A percentile compares a stretch with the other conserved stretches of the same genome.
These are phyloP conservation scores for Pinna nobilis DNA, from an alignment of 1,140 invertebrate genomes.

Conservation along the genomic window DNA sequence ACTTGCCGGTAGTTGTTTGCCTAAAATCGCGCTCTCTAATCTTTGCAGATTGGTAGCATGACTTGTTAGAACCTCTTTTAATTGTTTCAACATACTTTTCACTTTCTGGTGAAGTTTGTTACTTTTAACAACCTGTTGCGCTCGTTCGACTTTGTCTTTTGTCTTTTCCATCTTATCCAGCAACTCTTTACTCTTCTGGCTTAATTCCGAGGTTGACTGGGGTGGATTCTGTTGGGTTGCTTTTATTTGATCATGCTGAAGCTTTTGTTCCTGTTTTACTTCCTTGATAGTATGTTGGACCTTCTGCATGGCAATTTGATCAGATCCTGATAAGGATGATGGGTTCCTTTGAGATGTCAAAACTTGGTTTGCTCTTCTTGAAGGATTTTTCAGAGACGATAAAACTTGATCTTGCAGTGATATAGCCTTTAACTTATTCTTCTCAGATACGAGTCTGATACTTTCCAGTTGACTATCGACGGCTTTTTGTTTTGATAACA, in stretches of 20 bases:
- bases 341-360: too few species aligned
- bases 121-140: too few species aligned
- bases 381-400: too few species aligned
- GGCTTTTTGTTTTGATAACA: neutral
- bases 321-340: too few species aligned
- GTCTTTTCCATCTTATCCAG: constrained; percentile 1
- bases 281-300: too few species aligned
- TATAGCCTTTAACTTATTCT: too few species aligned
- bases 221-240: neutral
- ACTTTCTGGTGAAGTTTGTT: constrained; percentile 2
- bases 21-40: neutral
- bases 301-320: too few species aligned
- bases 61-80: neutral
- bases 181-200: neutral
- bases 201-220: neutral
- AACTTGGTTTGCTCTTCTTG: too few species aligned
- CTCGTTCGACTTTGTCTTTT: neutral
- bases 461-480: too few species aligned
- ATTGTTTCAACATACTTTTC: neutral
- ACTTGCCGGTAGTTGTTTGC: neutral
- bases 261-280: neutral
- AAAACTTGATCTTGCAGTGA: too few species aligned
- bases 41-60: neutral
- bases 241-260: neutral
- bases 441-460: too few species aligned